These are phyloP conservation scores for Macrocentrus cingulum DNA, from an alignment of 1,140 invertebrate species.

Conservation along the genomic window DNA sequence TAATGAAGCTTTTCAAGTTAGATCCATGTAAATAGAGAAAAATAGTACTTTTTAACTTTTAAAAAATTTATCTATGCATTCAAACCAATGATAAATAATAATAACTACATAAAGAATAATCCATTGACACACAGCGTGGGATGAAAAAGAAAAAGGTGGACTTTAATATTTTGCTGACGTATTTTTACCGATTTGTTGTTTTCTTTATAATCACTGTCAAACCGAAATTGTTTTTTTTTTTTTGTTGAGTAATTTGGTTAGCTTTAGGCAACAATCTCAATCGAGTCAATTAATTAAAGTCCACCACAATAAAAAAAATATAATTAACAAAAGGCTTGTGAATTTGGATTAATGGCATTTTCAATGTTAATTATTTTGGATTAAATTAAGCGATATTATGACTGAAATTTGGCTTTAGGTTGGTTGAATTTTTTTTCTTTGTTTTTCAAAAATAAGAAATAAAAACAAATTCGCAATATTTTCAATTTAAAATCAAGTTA, in stretches of 20 bases:
- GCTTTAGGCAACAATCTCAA: slow-evolving; percentile 15
- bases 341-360: not conserved
- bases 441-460: too few species aligned
- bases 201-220: too few species aligned
- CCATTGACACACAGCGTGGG: not conserved
- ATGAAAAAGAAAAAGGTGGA: slow-evolving; percentile 43
- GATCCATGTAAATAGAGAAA: too few species aligned
- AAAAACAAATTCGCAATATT: too few species aligned
- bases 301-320: slow-evolving; percentile 44
- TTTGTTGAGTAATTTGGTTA: slow-evolving; percentile 14
- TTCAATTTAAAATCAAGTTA: too few species aligned
- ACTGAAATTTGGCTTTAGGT: too few species aligned
- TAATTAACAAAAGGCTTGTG: not conserved
- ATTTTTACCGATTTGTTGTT: slow-evolving; percentile 34
- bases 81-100: slow-evolving; percentile 19
- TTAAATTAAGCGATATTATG: too few species aligned
- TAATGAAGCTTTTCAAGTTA: too few species aligned
- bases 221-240: too few species aligned
- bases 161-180: slow-evolving; percentile 46
- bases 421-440: too few species aligned
- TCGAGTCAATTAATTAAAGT: slow-evolving; percentile 50
- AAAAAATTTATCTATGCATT: slow-evolving; percentile 29
- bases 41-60: too few species aligned
- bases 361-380: slow-evolving; percentile 11
- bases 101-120: slow-evolving; percentile 9